Evolutionary conservation across 2,797 vertebrate genomes (phyloP).

Genomic region (Lacerta bilineata): DNA sequence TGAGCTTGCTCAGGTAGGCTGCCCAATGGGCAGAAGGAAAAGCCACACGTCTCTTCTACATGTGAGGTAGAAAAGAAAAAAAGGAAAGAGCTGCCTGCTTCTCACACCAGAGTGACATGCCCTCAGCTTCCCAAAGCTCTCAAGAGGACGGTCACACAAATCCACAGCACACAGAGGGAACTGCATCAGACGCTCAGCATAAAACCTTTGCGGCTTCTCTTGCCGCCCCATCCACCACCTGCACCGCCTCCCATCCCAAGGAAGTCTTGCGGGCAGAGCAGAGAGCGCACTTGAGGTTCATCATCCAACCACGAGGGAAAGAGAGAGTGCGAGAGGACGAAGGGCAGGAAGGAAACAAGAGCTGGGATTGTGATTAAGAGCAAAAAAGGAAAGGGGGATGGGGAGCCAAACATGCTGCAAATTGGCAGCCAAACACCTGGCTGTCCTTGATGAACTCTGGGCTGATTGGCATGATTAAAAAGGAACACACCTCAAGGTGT

Average conservation of each 20-base stretch:
- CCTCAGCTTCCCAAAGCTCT: background rate
- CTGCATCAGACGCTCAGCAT: background rate
- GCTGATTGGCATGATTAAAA: background rate
- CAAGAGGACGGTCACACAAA: background rate
- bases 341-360: slow-evolving; percentile 47
- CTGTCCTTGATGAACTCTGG: background rate
- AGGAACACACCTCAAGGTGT: background rate
- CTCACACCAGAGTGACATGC: background rate
- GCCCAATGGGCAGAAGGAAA: background rate
- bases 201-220: background rate
- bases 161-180: background rate
- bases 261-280: slow-evolving; percentile 51
- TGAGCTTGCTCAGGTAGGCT: background rate
- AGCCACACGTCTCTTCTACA: background rate
- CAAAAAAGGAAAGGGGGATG: background rate
- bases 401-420: background rate
- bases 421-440: background rate
- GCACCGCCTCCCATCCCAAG: background rate
- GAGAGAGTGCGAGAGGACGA: background rate
- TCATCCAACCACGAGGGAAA: slow-evolving; percentile 34
- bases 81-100: too few species aligned
- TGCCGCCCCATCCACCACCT: background rate
- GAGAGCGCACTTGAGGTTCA: slow-evolving; percentile 49
- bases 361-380: slow-evolving; percentile 22
- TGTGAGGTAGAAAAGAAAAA: background rate